Evolutionary conservation across 2,888 invertebrate genomes (phyloP).

Genomic region (Eucera pruinosa): DNA sequence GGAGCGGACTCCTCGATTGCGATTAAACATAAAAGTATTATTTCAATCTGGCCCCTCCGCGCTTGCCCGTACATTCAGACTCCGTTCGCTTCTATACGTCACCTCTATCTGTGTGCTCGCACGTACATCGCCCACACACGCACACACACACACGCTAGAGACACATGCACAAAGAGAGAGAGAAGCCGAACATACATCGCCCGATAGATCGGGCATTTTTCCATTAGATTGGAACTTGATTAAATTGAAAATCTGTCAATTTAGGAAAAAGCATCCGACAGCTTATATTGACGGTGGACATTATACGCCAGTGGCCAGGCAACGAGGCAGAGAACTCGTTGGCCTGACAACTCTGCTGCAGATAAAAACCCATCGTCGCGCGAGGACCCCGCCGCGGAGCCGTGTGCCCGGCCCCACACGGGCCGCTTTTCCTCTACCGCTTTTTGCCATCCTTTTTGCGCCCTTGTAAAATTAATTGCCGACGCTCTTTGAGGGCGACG

Average conservation of each 20-base stretch:
- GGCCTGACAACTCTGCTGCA: conserved; percentile 79
- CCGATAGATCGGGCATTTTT: conserved; percentile 83
- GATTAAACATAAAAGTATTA: conserved; percentile 81
- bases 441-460: conserved; percentile 66
- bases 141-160: background rate
- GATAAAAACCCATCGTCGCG: conserved; percentile 74
- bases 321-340: conserved; percentile 77
- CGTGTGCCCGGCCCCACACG: conserved; percentile 41
- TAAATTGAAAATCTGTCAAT: conserved; percentile 84
- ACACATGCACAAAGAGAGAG: background rate
- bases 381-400: conserved; percentile 54
- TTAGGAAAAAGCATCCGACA: conserved; percentile 83
- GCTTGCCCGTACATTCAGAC: conserved; percentile 61
- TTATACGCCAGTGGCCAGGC: conserved; percentile 77
- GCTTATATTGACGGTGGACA: conserved; percentile 82
- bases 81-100: conserved; percentile 4
- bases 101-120: conserved; percentile 1
- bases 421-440: conserved; percentile 63
- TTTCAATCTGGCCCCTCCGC: conserved; percentile 77
- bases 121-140: background rate
- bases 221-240: conserved; percentile 84
- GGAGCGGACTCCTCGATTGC: conserved; percentile 78
- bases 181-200: conserved; percentile 62
- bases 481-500: conserved; percentile 70
- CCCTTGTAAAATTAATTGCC: conserved; percentile 75